Evolutionary conservation across 53 echinoderm and acorn worm genomes (phyloP), one percentile per base, ranked within the genome.

Genomic region (Echinometra lucunter): DNA sequence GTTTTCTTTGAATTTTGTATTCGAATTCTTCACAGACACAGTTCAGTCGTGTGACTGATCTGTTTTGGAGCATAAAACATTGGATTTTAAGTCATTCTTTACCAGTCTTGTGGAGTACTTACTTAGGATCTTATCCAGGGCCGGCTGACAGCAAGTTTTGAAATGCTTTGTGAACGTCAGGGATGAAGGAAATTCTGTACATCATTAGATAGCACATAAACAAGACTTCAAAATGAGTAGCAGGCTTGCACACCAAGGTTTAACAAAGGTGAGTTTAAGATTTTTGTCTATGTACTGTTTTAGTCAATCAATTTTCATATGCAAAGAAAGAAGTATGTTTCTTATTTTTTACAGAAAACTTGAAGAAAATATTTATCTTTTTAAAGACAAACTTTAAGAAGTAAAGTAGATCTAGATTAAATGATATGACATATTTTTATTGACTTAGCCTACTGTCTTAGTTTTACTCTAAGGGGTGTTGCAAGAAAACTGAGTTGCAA

Each of bases 191-290:
- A 32, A 37, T 89, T 89, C 37, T 58, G 4, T 38, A 58, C 89
- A 58, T 89, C 37, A 17, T 75, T 78, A 35, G 49, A 32, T 88
- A 89, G 89, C 57, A 58, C 58, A 60, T 55, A 60, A 85, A n/a
- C 45, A 89, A 89, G 89, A 89, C 58, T 37, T 89, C 89, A 89
- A 89, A 89, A 89, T 89, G 89, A 89, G 81, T 81, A 44, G 88
- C 47, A 88, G 88, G n/a, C 10, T 37, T 89, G 57, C 89, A 37
- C 57, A 60, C 15, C 89, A 57, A 23, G 40, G 89, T 32, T 89
- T 89, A 40, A 60, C 89, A 9, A 89, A 89, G 89, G 89, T 89
- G 37, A 37, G 89, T 89, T 37, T 16, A 57, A 12, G 57, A n/a
- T n/a, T n/a, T n/a, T n/a, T n/a, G n/a, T n/a, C n/a, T n/a, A n/a